A percentile compares a stretch with the other conserved stretches of the same genome.
Evolutionary conservation across 2,888 invertebrate species (phyloP).

Genomic region (Lampropteryx suffumata): DNA sequence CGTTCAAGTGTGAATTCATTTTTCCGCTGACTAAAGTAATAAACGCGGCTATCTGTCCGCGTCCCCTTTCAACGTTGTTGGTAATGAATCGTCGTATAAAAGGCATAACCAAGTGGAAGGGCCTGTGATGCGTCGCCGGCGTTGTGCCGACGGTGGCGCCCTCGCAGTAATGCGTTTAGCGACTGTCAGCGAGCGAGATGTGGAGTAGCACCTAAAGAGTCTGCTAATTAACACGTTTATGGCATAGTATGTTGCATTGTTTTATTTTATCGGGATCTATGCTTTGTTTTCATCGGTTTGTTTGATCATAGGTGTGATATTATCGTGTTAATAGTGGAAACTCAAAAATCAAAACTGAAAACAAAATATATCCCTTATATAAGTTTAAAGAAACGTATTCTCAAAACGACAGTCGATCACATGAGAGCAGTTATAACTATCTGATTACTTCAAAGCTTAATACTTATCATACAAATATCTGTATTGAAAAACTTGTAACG

Average conservation of each 20-base stretch:
- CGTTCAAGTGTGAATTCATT: conserved; percentile 74
- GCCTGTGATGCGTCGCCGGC: conserved; percentile 50
- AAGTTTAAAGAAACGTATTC: too few relatives aligned
- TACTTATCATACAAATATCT: too few relatives aligned
- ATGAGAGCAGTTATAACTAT: too few relatives aligned
- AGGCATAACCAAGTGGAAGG: conserved; percentile 81
- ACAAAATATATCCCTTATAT: too few relatives aligned
- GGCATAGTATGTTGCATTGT: background rate
- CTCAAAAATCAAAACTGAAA: too few relatives aligned
- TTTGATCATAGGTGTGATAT: too few relatives aligned
- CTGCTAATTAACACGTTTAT: conserved; percentile 40
- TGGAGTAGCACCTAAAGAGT: conserved; percentile 28
- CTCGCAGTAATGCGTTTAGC: conserved; percentile 60
- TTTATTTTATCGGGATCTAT: too few relatives aligned
- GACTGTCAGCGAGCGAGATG: conserved; percentile 53
- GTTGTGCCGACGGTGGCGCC: conserved; percentile 34
- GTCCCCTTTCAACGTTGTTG: conserved; percentile 63
- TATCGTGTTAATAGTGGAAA: too few relatives aligned
- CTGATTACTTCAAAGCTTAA: too few relatives aligned
- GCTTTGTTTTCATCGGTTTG: too few relatives aligned
- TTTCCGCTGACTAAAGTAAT: conserved; percentile 82
- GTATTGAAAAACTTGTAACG: too few relatives aligned
- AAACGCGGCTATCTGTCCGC: conserved; percentile 78
- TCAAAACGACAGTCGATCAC: too few relatives aligned
- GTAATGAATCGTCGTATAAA: conserved; percentile 82